Evolutionary conservation across 2,888 invertebrate genomes (phyloP), one percentile per base, ranked within the genome.

Genomic region (Athalia circularis): DNA sequence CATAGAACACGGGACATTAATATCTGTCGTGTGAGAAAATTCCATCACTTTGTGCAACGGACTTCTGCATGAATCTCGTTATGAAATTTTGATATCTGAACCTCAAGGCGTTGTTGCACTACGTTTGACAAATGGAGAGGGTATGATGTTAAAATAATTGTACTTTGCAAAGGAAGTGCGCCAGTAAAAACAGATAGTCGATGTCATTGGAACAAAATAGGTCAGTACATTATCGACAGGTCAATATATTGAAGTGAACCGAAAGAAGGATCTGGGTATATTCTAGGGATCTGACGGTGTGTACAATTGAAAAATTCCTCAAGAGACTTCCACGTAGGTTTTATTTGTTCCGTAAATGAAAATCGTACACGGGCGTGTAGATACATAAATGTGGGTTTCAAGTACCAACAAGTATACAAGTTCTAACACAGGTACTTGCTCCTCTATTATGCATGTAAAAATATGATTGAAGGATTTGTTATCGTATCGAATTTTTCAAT

Each of bases 301-400:
- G 67, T 15, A 29, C 43, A 54, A 68, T 68, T 68, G 54, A 54
- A 54, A 54, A 68, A 68, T 68, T 43, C 43, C 54, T 54, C 68
- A 9, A 54, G 29, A 54, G 54, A n/a, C 54, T 9, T 54, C 4
- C n/a, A 54, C 29, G 29, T 29, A 29, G 29, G 29, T 29, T 29
- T 29, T 29, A 29, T 29, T 29, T 29, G 29, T 29, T 29, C 29
- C 29, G 1, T n/a, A 43, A 13, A 47, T 65, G 9, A 43, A 9
- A 45, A 64, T 43, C 15, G 7, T 7, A 65, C 4, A 47, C 7
- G n/a, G 13, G 15, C 29, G 29, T 8, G 9, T n/a, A 8, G 45
- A 0, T 48, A 68, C 43, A 68, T 4, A 15, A 3, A 7, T 8
- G 15, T 52, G 11, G 7, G 15, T 47, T 47, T 15, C 3, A 8